A percentile compares a stretch with the other conserved stretches of the same genome.
Conservation (phyloP, 2,888 invertebrate genomes). For the Helleia helle region DNA sequence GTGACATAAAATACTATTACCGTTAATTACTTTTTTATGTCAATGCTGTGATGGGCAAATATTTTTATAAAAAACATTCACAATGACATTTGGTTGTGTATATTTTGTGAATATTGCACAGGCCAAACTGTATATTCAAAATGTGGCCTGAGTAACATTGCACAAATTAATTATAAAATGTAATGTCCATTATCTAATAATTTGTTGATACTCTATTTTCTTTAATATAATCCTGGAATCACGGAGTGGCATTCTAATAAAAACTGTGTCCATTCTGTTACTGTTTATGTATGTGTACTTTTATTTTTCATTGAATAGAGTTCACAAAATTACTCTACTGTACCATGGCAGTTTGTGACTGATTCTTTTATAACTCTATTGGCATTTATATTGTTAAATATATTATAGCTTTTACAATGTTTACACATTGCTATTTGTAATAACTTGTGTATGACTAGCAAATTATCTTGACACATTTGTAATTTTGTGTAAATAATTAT, state of each 20-base stretch:
- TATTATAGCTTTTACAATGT: conserved; percentile 18
- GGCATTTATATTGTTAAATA: conserved; percentile 8
- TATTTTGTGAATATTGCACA: not conserved
- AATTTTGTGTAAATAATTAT: conserved; percentile 1
- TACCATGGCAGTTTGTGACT: conserved; percentile 43
- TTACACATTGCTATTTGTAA: conserved; percentile 17
- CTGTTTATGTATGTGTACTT: not conserved
- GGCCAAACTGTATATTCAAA: not conserved
- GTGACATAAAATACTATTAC: conserved; percentile 17
- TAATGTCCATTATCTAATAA: not conserved
- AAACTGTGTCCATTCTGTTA: not conserved
- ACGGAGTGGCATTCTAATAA: not conserved
- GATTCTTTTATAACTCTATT: conserved; percentile 16
- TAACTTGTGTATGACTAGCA: conserved; percentile 13
- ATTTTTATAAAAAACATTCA: not conserved
- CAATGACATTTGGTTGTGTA: conserved; percentile 2
- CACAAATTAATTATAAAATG: not conserved
- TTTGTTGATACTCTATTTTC: not conserved
- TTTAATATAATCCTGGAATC: not conserved
- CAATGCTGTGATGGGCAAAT: not conserved
- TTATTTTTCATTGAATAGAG: too few relatives aligned
- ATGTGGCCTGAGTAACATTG: not conserved
- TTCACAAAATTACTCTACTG: too few relatives aligned
- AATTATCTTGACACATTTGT: conserved; percentile 3
- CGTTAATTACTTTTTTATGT: not conserved